Conservation (phyloP, 2,888 invertebrate genomes). For the Chloroclysta siterata region DNA sequence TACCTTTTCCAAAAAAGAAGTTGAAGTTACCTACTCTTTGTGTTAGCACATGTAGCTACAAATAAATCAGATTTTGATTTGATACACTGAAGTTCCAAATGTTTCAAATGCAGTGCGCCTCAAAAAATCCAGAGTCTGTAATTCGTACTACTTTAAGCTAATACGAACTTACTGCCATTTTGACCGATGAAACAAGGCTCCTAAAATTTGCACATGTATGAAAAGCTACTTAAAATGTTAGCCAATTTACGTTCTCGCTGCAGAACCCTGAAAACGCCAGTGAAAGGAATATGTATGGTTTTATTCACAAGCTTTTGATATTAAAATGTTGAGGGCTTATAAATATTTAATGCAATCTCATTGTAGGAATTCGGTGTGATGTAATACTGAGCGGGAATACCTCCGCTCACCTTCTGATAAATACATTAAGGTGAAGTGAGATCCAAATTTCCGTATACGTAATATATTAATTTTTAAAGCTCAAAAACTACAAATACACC, state of each 20-base stretch:
- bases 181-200: constrained; percentile 1
- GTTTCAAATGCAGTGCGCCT: too few species aligned
- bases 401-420: constrained; percentile 35
- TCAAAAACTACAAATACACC: too few species aligned
- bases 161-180: not conserved
- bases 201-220: constrained; percentile 31
- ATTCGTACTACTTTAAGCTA: too few species aligned
- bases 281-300: constrained; percentile 57
- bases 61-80: too few species aligned
- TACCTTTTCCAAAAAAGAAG: too few species aligned
- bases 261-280: constrained; percentile 38
- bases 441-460: not conserved
- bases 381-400: constrained; percentile 50
- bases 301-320: constrained; percentile 66
- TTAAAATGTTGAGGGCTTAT: constrained; percentile 68
- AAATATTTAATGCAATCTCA: constrained; percentile 73
- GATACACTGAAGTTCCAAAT: too few species aligned
- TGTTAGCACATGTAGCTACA: too few species aligned
- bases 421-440: constrained; percentile 31
- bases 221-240: constrained; percentile 38
- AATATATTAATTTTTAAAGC: too few species aligned
- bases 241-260: constrained; percentile 36
- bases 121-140: too few species aligned
- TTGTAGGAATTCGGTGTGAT: constrained; percentile 56
- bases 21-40: too few species aligned